Percentiles rank a stretch among this genome's conserved stretches.
Conservation (phyloP, 2,797 vertebrate genomes). For the Clarias fuscus region DNA sequence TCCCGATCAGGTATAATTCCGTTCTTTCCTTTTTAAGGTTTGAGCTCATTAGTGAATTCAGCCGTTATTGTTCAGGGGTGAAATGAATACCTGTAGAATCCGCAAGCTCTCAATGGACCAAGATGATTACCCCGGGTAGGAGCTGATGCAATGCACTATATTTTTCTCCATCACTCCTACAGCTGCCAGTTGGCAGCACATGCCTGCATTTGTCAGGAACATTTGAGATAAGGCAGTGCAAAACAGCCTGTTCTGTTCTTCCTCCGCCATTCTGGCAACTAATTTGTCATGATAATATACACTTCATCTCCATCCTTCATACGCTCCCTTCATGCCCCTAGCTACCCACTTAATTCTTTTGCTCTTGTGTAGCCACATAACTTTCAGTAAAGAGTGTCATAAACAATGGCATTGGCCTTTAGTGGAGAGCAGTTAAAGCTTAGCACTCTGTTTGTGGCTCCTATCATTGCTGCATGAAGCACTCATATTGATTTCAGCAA, state of each 20-base stretch:
- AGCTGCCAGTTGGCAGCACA: slow-evolving; percentile 42
- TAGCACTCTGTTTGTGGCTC: slow-evolving; percentile 48
- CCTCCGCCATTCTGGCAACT: slow-evolving; percentile 23
- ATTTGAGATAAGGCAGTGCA: slow-evolving; percentile 17
- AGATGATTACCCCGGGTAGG: slow-evolving; percentile 23
- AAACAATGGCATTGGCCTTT: slow-evolving; percentile 50
- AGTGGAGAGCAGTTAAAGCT: slow-evolving; percentile 51
- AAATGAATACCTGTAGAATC: slow-evolving; percentile 31
- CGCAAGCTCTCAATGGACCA: slow-evolving; percentile 16
- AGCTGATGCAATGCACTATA: slow-evolving; percentile 32
- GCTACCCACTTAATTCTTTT: slow-evolving; percentile 35
- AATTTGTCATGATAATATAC: slow-evolving; percentile 30
- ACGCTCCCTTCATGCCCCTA: background rate
- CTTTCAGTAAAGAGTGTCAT: slow-evolving; percentile 48
- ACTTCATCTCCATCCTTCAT: slow-evolving; percentile 16
- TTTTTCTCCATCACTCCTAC: slow-evolving; percentile 36
- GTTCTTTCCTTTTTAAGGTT: background rate
- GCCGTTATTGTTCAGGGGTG: slow-evolving; percentile 15
- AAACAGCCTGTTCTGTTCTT: slow-evolving; percentile 34
- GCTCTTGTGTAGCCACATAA: slow-evolving; percentile 28
- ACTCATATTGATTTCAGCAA: slow-evolving; percentile 56
- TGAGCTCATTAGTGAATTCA: slow-evolving; percentile 22
- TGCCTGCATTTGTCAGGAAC: slow-evolving; percentile 29
- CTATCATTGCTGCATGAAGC: slow-evolving; percentile 52
- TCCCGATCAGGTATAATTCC: background rate